A percentile compares a stretch with the other conserved stretches of the same genome.
Conservation (phyloP, 2,888 invertebrate species). For the Luffia ferchaultella region DNA sequence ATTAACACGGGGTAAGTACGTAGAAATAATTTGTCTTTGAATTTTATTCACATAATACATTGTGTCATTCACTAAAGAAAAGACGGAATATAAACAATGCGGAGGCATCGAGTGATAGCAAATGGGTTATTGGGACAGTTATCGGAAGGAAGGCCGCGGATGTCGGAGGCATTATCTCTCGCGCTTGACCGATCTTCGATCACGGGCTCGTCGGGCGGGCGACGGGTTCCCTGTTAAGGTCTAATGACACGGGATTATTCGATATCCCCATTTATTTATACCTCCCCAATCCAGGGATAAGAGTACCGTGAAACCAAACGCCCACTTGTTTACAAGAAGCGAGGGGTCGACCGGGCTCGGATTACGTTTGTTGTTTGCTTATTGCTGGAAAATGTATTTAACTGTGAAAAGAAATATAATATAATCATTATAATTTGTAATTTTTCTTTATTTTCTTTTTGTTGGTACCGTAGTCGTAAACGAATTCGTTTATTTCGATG, state of each 20-base stretch:
- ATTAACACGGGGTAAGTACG: no score
- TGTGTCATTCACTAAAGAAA: no score
- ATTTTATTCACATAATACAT: no score
- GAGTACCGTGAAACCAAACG: conserved; percentile 20
- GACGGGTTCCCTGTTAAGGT: conserved; percentile 48
- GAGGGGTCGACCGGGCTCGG: neutral
- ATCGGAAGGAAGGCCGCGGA: conserved; percentile 15
- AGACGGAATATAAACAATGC: conserved; percentile 2
- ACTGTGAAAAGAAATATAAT: no score
- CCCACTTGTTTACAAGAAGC: neutral
- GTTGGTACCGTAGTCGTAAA: no score
- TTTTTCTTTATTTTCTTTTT: no score
- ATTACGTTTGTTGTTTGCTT: no score
- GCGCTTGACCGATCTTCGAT: conserved; percentile 58
- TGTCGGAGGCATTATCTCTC: conserved; percentile 42
- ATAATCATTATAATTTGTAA: no score
- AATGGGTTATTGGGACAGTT: conserved; percentile 20
- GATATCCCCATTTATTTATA: conserved; percentile 41
- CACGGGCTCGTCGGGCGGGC: conserved; percentile 29
- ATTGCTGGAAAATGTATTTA: no score
- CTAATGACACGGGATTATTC: conserved; percentile 49
- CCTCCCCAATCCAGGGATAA: conserved; percentile 23
- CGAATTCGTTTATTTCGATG: no score
- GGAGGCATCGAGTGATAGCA: neutral
- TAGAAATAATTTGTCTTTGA: no score